phyloP scores from a whole-genome alignment of 2,113 vertebrate genomes.

The Cranoglanis bouderius region DNA sequence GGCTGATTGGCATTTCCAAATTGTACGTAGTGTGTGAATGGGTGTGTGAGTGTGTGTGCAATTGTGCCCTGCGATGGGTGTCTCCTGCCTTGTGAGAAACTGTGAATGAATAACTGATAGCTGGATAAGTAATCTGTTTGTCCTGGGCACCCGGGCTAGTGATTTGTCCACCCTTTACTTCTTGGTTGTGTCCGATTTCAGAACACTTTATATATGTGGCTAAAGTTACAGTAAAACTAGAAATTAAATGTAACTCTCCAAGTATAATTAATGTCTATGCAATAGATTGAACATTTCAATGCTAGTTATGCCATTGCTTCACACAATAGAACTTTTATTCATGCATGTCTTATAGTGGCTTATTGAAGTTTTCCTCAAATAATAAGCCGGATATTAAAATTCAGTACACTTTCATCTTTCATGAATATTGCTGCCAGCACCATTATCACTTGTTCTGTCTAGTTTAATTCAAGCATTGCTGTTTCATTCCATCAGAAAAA shows the following conservation, averaged over 20 bases:
- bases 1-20: no score
- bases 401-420: slow-evolving; percentile 7
- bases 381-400: slow-evolving; percentile 37
- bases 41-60: no score
- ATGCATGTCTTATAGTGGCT: not conserved
- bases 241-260: not conserved
- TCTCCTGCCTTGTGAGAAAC: not conserved
- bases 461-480: slow-evolving; percentile 22
- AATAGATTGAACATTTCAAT: not conserved
- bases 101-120: no score
- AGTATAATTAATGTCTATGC: not conserved
- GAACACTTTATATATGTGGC: not conserved
- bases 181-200: not conserved
- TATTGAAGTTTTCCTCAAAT: slow-evolving; percentile 8
- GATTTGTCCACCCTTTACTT: not conserved
- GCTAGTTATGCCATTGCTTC: not conserved
- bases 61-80: no score
- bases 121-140: not conserved
- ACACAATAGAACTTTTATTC: not conserved
- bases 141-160: not conserved
- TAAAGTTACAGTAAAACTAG: not conserved
- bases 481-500: slow-evolving; percentile 27
- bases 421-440: slow-evolving; percentile 13
- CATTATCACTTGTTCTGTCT: slow-evolving; percentile 9
- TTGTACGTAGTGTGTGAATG: no score